Base-by-base conservation (phyloP, 1,140 invertebrate species). In the Ostrea denselamellosa region DNA sequence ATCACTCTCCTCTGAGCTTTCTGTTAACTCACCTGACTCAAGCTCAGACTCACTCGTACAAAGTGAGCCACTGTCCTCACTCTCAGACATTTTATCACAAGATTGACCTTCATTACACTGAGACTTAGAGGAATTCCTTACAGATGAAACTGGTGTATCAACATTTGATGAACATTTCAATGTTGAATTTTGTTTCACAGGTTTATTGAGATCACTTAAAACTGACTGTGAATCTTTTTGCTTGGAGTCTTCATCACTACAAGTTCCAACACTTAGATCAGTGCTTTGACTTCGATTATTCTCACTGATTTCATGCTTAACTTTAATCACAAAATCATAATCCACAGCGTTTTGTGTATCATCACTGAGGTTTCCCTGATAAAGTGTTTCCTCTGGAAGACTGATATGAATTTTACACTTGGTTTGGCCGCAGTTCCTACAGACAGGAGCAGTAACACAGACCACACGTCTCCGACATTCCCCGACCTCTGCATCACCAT, bases 21-120 rank as follows among this genome's bases (percentile, higher is more conserved):
- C 83, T 51, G 87, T 77, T 10, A 88, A 17, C 52, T 88, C 87
- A 12, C 87, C 87, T 9, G 87, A 88, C 65, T 88, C 87, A 10
- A 88, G 83, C 53, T 88, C 87, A 28, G 87, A 88, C 25, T 88
- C 87, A 12, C 65, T 82, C 54, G 87, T 88, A 88, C 87, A 88
- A 0, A 88, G 7, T 44, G 83, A 85, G 19, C 68, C 17, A 28
- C 54, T 85, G 54, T 85, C 83, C 52, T 52, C 34, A 52, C 34
- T 17, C 17, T 52, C 44, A n/a, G 44, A 53, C 3, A 7, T 25
- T n/a, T 54, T 12, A 83, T 53, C 82, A 83, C 19, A n/a, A 53
- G 44, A 19, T 22, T 22, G 17, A 53, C 44, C 52, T 44, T 83
- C 19, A 22, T 53, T 44, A 22, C n/a, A 22, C 9, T 17, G 4